Conservation (phyloP, 2,888 invertebrate genomes). For the Choreutis nemorana region DNA sequence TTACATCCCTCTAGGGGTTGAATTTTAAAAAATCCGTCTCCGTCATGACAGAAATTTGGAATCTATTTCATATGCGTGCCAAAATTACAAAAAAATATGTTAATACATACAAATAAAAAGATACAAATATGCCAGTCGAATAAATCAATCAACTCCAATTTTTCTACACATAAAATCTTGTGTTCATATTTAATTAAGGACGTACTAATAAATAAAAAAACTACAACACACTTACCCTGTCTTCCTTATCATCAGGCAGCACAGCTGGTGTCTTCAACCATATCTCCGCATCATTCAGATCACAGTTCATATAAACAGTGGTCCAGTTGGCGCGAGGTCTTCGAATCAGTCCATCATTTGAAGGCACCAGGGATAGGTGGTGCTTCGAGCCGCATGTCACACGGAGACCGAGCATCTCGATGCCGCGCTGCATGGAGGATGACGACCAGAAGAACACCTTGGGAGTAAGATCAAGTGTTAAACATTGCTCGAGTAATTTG, state of each 20-base stretch:
- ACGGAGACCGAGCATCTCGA: conserved; percentile 83
- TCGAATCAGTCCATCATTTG: conserved; percentile 84
- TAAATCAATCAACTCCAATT: no score
- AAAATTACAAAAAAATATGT: no score
- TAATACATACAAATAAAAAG: no score
- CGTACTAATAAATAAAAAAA: conserved; percentile 2
- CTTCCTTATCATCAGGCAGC: conserved; percentile 13
- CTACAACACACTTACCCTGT: conserved; percentile 31
- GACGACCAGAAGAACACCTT: conserved; percentile 97
- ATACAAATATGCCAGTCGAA: no score
- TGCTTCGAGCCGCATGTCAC: conserved; percentile 85
- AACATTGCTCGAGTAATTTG: no score
- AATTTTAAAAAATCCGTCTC: no score
- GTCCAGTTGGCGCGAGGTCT: conserved; percentile 91
- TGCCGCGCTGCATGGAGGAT: conserved; percentile 92
- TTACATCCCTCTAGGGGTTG: no score
- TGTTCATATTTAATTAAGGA: background rate
- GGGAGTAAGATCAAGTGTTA: background rate
- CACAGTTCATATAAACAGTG: conserved; percentile 92
- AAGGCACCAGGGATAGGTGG: conserved; percentile 73
- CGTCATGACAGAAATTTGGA: no score
- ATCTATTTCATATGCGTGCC: no score
- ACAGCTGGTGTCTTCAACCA: conserved; percentile 85
- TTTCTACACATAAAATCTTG: no score
- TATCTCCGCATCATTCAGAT: conserved; percentile 90